phyloP scores from a whole-genome alignment of 2,797 vertebrate species.

The Meriones psammophilus region DNA sequence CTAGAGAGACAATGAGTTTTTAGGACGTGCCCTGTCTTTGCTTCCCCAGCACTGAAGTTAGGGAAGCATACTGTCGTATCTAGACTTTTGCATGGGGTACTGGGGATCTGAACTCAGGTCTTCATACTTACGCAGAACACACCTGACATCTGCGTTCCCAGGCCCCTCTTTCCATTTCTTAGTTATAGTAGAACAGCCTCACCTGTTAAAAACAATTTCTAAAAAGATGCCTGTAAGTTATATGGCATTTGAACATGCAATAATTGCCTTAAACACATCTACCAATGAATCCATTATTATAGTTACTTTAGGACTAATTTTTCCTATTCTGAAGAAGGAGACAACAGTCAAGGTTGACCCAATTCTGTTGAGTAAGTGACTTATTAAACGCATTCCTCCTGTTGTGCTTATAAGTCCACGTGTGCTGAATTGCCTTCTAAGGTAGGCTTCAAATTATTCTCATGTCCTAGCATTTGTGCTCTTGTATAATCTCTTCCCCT shows the following conservation, averaged over 20 bases:
- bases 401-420: neutral
- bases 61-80: neutral
- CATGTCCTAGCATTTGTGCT: neutral
- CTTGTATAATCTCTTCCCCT: neutral
- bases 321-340: neutral
- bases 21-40: neutral
- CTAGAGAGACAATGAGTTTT: neutral
- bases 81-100: neutral
- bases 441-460: neutral
- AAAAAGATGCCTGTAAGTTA: neutral
- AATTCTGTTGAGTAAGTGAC: neutral
- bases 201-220: conserved; percentile 30
- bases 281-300: conserved; percentile 7
- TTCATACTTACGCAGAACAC: neutral
- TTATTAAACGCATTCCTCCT: neutral
- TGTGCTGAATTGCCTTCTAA: conserved; percentile 5
- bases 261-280: conserved; percentile 33
- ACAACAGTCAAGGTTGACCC: neutral
- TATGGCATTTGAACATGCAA: neutral
- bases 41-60: neutral
- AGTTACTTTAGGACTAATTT: neutral
- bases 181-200: neutral
- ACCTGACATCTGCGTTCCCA: neutral
- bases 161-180: neutral
- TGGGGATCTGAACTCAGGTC: neutral